Evolutionary conservation across 2,113 vertebrate genomes (phyloP), one percentile per base, ranked within the genome.

Genomic region (Ceuthmochares aereus): DNA sequence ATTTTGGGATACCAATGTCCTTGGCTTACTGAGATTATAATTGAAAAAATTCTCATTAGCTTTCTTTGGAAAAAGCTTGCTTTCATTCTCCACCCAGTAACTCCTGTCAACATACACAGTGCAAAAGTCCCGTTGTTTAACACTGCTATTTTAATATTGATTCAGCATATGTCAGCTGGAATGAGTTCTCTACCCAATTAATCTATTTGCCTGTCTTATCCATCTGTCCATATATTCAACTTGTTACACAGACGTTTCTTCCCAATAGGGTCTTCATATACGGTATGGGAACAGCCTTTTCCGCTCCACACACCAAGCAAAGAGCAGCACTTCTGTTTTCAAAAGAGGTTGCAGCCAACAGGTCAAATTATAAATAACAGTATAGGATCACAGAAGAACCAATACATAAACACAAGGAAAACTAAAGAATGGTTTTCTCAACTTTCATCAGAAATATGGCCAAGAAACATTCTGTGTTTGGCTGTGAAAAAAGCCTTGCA

Each of bases 201-300:
- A 77, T 94, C 49, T 79, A 51, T 89, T 95, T 96, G 54, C 37
- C 78, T 91, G 43, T 68, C 67, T 95, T 85, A 91, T 34, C 70
- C 58, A 91, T 93, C 78, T 94, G 81, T 47, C 74, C 89, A 42
- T 93, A 90, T 79, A 72, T 64, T 45, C 79, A 42, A 58, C 85
- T 80, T 85, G 62, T 80, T 86, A 68, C 0, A 0, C 63, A 93
- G 84, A 62, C 29, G 30, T 87, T 83, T 89, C 27, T 77, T 93
- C 91, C 67, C 89, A 91, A 9, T 36, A 51, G 54, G 42, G 32
- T 80, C 59, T 79, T 94, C 84, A 82, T 73, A 32, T 51, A 60
- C 7, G 60, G 34, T 37, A 10, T 56, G 62, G 63, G 40, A 96
- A 68, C 21, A 95, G 70, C 13, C 56, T 76, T 85, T 73, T 51